Percentiles rank a stretch among this genome's conserved stretches.
phyloP scores from a whole-genome alignment of 2,113 vertebrate species.

The Fulica atra region DNA sequence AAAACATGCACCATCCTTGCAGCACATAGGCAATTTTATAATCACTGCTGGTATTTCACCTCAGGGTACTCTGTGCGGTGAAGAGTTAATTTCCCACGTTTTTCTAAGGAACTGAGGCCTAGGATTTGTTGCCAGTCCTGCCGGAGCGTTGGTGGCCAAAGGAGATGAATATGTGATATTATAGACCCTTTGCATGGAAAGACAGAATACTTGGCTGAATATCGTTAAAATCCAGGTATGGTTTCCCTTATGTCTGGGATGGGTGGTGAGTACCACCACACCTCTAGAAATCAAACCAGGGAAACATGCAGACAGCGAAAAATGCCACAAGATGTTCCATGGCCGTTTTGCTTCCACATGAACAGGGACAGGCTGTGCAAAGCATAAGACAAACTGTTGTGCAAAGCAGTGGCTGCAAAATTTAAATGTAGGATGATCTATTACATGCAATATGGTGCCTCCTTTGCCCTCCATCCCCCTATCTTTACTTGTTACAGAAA shows the following conservation, averaged over 20 bases:
- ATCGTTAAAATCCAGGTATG: too few species aligned
- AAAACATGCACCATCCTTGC: neutral
- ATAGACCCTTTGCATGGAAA: too few species aligned
- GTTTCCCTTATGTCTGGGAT: neutral
- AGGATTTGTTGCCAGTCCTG: neutral
- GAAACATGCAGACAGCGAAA: neutral
- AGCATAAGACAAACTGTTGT: neutral
- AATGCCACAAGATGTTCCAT: neutral
- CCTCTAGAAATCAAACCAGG: neutral
- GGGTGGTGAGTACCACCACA: neutral
- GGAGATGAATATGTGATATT: too few species aligned
- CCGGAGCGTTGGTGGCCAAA: neutral
- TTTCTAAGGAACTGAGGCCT: neutral
- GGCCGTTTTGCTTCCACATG: neutral
- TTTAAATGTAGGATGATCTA: neutral
- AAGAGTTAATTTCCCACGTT: constrained; percentile 6
- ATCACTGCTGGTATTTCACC: constrained; percentile 12
- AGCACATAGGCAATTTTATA: constrained; percentile 15
- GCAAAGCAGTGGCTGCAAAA: constrained; percentile 3
- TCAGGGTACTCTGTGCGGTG: neutral
- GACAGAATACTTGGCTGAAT: too few species aligned
- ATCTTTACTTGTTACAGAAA: neutral
- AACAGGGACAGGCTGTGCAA: neutral
- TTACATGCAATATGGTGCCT: neutral
- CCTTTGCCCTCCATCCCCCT: neutral